Percentiles rank a stretch among this genome's conserved stretches.
phyloP scores from a whole-genome alignment of 2,797 vertebrate genomes.

The Eleutherodactylus coqui region DNA sequence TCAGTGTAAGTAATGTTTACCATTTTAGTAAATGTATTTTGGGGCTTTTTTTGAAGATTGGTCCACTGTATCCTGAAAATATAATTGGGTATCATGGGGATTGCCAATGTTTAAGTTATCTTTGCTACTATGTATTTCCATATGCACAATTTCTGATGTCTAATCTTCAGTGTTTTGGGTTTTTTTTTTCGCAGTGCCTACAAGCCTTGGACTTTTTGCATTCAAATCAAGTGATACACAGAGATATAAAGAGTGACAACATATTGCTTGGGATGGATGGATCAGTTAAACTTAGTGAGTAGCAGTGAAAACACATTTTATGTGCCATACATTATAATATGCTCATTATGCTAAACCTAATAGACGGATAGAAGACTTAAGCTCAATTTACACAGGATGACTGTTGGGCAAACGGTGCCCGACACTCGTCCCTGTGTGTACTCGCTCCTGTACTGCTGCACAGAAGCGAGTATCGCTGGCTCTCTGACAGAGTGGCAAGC shows the following conservation, averaged over 20 bases:
- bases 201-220: conserved; percentile 98
- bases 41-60: too few species aligned
- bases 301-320: conserved; percentile 18
- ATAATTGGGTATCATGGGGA: background rate
- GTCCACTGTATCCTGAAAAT: background rate
- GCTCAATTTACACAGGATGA: too few species aligned
- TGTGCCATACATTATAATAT: too few species aligned
- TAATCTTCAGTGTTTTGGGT: rapidly evolving
- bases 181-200: conserved; percentile 83
- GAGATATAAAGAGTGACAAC: conserved; percentile 99
- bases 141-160: background rate
- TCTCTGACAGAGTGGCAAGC: too few species aligned
- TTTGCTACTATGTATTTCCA: background rate
- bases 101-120: background rate
- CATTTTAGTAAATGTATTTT: too few species aligned
- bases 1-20: too few species aligned
- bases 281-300: conserved; percentile 96
- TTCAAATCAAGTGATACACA: conserved; percentile 97
- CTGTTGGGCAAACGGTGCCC: too few species aligned
- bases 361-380: too few species aligned
- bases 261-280: conserved; percentile 98
- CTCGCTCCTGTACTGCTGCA: too few species aligned
- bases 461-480: too few species aligned
- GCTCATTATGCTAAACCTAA: background rate
- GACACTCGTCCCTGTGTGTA: too few species aligned